Evolutionary conservation across 2,797 vertebrate species (phyloP).

Genomic region (Coreius guichenoti): DNA sequence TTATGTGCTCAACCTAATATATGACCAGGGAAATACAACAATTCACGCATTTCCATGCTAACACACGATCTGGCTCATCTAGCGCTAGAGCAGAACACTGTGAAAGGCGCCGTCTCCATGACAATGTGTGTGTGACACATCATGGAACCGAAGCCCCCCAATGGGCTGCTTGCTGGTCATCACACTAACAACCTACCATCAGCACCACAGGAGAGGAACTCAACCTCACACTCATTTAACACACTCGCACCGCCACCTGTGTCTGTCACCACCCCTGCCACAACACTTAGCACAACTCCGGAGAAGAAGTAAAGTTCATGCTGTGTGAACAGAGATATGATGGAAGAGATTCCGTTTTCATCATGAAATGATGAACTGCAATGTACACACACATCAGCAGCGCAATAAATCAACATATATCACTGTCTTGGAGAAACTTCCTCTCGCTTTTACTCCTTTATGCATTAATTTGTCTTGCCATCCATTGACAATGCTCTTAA

Average conservation of each 20-base stretch:
- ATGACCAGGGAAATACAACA: slow-evolving; percentile 7
- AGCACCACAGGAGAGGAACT: slow-evolving; percentile 54
- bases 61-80: background rate
- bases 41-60: slow-evolving; percentile 16
- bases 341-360: slow-evolving; percentile 34
- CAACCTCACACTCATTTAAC: slow-evolving; percentile 60
- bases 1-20: slow-evolving; percentile 14
- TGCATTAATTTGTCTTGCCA: slow-evolving; percentile 8
- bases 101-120: slow-evolving; percentile 41
- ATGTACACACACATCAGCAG: slow-evolving; percentile 36
- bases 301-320: slow-evolving; percentile 38
- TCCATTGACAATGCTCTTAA: background rate
- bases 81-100: background rate
- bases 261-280: slow-evolving; percentile 53
- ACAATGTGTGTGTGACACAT: slow-evolving; percentile 38
- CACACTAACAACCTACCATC: slow-evolving; percentile 57
- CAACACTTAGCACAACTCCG: slow-evolving; percentile 5
- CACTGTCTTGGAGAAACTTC: slow-evolving; percentile 19
- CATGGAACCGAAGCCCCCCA: slow-evolving; percentile 33
- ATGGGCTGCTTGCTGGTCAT: slow-evolving; percentile 39
- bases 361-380: slow-evolving; percentile 41
- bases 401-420: slow-evolving; percentile 40
- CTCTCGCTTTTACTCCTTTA: slow-evolving; percentile 1
- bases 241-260: slow-evolving; percentile 53
- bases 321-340: slow-evolving; percentile 44